Conservation (phyloP, 1,140 invertebrate species). For the Tribolium castaneum region DNA sequence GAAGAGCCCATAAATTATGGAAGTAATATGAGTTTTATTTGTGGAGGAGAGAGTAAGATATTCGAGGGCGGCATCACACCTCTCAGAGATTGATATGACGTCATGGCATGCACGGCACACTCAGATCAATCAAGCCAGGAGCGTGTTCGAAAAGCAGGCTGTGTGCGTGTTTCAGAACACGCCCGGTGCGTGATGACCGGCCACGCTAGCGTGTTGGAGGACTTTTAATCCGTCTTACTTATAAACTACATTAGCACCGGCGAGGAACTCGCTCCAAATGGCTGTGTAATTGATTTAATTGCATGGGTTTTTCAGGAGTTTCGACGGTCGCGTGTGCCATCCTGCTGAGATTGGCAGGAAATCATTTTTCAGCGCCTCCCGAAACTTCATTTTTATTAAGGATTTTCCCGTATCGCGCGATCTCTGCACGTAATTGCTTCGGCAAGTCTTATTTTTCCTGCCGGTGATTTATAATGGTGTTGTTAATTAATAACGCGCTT, state of each 20-base stretch:
- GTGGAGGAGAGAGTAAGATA: conserved; percentile 45
- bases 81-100: conserved; percentile 48
- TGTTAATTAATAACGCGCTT: background rate
- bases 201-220: conserved; percentile 8
- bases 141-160: conserved; percentile 27
- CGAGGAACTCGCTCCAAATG: conserved; percentile 27
- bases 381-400: conserved; percentile 18
- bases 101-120: conserved; percentile 44
- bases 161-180: conserved; percentile 15
- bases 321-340: conserved; percentile 26
- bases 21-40: conserved; percentile 49
- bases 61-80: conserved; percentile 48
- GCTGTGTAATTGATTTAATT: conserved; percentile 39
- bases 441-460: background rate
- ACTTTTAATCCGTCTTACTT: conserved; percentile 40
- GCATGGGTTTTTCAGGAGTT: conserved; percentile 25
- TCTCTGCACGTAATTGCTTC: conserved; percentile 17
- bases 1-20: conserved; percentile 45
- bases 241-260: conserved; percentile 36
- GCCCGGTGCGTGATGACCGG: conserved; percentile 17
- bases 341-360: conserved; percentile 27
- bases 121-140: conserved; percentile 44
- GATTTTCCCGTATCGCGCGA: background rate
- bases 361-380: conserved; percentile 13
- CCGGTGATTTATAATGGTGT: background rate